These are phyloP conservation scores for Epirrhoe tristata DNA, from an alignment of 2,888 invertebrate genomes.

Conservation along the genomic window DNA sequence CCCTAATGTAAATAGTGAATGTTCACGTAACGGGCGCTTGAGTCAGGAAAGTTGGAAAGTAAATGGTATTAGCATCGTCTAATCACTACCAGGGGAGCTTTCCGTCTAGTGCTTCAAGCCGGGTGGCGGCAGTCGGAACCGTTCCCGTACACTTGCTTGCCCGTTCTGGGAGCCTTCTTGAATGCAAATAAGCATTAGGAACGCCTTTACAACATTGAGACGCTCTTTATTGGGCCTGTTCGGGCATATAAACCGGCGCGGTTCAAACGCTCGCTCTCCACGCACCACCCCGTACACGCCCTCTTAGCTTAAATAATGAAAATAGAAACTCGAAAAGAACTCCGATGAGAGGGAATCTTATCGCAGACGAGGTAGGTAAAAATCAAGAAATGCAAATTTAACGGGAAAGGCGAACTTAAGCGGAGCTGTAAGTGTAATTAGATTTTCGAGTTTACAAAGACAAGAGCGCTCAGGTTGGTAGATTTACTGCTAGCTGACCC, in stretches of 20 bases:
- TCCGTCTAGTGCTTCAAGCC: conserved; percentile 69
- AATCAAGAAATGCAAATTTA: conserved; percentile 81
- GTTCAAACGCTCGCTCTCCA: conserved; percentile 64
- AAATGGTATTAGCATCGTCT: conserved; percentile 84
- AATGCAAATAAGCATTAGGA: conserved; percentile 84
- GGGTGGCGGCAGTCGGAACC: conserved; percentile 61
- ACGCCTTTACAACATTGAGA: conserved; percentile 81
- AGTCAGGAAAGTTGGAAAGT: conserved; percentile 82
- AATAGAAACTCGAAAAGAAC: conserved; percentile 57
- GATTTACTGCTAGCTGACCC: conserved; percentile 84
- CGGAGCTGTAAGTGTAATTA: conserved; percentile 84
- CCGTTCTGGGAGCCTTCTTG: conserved; percentile 77
- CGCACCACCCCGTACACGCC: conserved; percentile 55
- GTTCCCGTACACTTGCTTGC: conserved; percentile 77
- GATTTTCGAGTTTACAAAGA: conserved; percentile 85
- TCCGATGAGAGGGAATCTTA: conserved; percentile 64
- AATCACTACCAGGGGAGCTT: conserved; percentile 82
- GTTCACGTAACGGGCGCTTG: conserved; percentile 77
- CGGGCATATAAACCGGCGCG: conserved; percentile 70
- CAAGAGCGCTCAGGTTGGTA: conserved; percentile 82
- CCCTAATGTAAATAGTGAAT: conserved; percentile 76
- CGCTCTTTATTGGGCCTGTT: conserved; percentile 80
- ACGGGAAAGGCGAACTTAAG: conserved; percentile 76
- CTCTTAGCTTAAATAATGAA: conserved; percentile 49
- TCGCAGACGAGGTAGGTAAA: conserved; percentile 62